These are phyloP conservation scores for Rhinoderma darwinii DNA, from an alignment of 2,113 vertebrate genomes.

Conservation along the genomic window DNA sequence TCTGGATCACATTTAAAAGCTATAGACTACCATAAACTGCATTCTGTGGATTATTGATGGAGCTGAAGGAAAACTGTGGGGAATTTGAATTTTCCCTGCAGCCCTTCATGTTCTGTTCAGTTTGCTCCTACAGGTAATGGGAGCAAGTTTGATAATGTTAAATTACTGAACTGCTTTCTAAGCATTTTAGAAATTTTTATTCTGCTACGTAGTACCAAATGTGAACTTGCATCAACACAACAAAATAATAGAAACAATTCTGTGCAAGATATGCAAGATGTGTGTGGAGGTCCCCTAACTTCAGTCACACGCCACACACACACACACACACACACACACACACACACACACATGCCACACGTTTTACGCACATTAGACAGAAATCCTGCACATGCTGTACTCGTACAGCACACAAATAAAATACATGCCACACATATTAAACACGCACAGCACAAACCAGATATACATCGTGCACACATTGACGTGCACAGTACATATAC, in stretches of 20 bases:
- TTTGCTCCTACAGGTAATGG: background rate
- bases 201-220: background rate
- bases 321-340: too few relatives aligned
- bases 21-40: background rate
- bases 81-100: background rate
- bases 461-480: too few relatives aligned
- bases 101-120: slow-evolving; percentile 6
- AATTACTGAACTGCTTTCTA: background rate
- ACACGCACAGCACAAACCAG: too few relatives aligned
- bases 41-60: background rate
- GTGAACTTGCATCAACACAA: background rate
- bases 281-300: background rate
- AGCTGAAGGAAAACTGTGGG: slow-evolving; percentile 7
- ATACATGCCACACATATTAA: too few relatives aligned
- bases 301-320: background rate
- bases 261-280: background rate
- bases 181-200: background rate
- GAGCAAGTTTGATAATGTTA: background rate
- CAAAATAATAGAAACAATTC: background rate
- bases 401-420: too few relatives aligned
- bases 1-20: background rate
- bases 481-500: too few relatives aligned
- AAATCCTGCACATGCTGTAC: too few relatives aligned
- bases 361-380: too few relatives aligned
- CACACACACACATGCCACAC: too few relatives aligned